phyloP scores from a whole-genome alignment of 35 echinoderm and acorn worm species.

The Apostichopus parvimensis region DNA sequence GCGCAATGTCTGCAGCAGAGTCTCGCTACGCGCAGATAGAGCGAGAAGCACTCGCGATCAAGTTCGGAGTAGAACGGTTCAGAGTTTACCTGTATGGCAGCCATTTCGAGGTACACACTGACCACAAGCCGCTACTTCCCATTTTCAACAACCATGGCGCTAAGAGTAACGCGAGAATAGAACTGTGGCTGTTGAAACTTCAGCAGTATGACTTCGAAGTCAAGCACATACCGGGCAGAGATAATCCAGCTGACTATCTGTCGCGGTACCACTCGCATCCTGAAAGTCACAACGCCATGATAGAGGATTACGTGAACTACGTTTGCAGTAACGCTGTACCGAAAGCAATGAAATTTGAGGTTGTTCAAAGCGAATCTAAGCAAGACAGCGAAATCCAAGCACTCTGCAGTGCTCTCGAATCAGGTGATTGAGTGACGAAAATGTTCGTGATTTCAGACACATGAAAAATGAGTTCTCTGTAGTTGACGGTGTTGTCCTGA shows the following conservation, averaged over 20 bases:
- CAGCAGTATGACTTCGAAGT: conserved; percentile 24
- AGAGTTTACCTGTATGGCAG: neutral
- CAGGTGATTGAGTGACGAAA: too few relatives aligned
- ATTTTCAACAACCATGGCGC: too few relatives aligned
- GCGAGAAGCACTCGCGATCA: conserved; percentile 19
- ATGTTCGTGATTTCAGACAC: too few relatives aligned
- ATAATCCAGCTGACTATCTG: neutral
- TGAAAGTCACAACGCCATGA: conserved; percentile 5
- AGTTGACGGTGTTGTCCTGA: too few relatives aligned
- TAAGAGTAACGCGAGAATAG: too few relatives aligned
- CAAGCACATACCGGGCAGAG: conserved; percentile 43
- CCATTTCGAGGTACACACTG: too few relatives aligned
- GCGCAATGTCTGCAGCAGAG: conserved; percentile 54
- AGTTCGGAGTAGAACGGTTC: neutral
- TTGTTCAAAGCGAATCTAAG: too few relatives aligned
- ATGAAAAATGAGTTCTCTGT: too few relatives aligned
- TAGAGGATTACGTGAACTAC: conserved; percentile 39
- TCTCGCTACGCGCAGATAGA: conserved; percentile 29
- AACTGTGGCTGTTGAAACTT: neutral
- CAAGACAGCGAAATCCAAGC: too few relatives aligned
- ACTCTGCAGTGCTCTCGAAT: too few relatives aligned
- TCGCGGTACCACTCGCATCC: neutral
- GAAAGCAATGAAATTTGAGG: too few relatives aligned
- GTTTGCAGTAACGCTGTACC: neutral
- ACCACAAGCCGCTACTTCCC: too few relatives aligned